These are phyloP conservation scores for Drosophila barbarae DNA, from an alignment of 2,888 invertebrate genomes.

Conservation along the genomic window DNA sequence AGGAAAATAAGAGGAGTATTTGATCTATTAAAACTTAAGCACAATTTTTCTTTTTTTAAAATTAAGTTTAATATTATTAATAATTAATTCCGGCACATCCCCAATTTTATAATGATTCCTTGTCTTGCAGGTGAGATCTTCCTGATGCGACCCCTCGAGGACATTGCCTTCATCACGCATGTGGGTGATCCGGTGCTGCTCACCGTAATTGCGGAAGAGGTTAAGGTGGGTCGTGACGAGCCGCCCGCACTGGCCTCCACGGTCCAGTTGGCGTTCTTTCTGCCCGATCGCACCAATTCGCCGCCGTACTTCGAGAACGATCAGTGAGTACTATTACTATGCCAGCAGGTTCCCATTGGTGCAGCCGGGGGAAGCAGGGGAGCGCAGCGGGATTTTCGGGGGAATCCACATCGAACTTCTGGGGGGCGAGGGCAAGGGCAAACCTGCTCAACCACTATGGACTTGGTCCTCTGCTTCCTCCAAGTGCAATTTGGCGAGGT, in stretches of 20 bases:
- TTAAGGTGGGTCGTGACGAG: constrained; percentile 86
- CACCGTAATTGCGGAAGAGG: constrained; percentile 92
- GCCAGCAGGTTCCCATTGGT: constrained; percentile 20
- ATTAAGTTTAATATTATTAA: too few species aligned
- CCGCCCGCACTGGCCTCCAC: constrained; percentile 90
- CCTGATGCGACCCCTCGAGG: constrained; percentile 86
- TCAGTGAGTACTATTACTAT: constrained; percentile 82
- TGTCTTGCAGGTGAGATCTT: constrained; percentile 84
- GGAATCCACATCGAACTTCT: constrained; percentile 5
- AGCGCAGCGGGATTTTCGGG: constrained; percentile 2
- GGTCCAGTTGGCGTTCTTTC: constrained; percentile 90
- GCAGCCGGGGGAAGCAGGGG: neutral
- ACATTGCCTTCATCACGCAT: constrained; percentile 89
- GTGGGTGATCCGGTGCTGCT: constrained; percentile 91
- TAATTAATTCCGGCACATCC: too few species aligned
- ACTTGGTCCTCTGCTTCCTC: constrained; percentile 20
- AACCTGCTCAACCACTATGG: constrained; percentile 49
- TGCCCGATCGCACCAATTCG: constrained; percentile 88
- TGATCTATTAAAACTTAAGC: neutral
- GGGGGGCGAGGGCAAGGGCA: constrained; percentile 31
- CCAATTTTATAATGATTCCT: neutral
- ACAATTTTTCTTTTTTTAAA: too few species aligned
- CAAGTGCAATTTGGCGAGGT: constrained; percentile 38
- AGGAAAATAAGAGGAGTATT: neutral
- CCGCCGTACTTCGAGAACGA: constrained; percentile 90